Evolutionary conservation across 2,888 invertebrate genomes (phyloP).

Genomic region (Hirtodrosophila histrioides): DNA sequence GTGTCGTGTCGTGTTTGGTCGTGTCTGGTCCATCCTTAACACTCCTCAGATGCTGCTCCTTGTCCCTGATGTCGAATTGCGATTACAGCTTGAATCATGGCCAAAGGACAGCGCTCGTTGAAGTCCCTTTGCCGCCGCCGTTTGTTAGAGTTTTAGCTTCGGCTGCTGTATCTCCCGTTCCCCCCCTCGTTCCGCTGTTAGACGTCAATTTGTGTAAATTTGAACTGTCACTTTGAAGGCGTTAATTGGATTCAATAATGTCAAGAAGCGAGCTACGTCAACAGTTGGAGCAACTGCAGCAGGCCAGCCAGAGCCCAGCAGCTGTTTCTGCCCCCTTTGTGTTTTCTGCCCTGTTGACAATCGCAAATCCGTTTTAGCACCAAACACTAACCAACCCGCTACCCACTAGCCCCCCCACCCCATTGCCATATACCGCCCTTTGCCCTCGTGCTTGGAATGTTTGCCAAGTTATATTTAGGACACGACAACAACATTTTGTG

Average conservation of each 20-base stretch:
- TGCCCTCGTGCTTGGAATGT: constrained; percentile 3
- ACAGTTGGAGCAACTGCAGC: constrained; percentile 32
- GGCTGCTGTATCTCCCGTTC: not conserved
- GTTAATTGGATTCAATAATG: constrained; percentile 80
- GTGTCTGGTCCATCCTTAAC: too few relatives aligned
- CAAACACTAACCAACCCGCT: not conserved
- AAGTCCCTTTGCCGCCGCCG: too few relatives aligned
- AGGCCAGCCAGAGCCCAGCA: constrained; percentile 4
- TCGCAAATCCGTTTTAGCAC: constrained; percentile 49
- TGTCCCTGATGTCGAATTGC: not conserved
- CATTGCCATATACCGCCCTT: not conserved
- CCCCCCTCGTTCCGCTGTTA: not conserved
- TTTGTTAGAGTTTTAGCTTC: not conserved
- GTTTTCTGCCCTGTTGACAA: constrained; percentile 32
- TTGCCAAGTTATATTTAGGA: constrained; percentile 55
- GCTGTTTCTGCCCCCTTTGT: constrained; percentile 2
- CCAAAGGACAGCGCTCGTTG: not conserved
- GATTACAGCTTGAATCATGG: constrained; percentile 9
- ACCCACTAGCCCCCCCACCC: too few relatives aligned
- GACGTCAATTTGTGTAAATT: constrained; percentile 79
- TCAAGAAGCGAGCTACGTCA: constrained; percentile 46
- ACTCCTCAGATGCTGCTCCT: too few relatives aligned
- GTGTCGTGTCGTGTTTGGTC: too few relatives aligned
- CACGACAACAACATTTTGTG: constrained; percentile 45
- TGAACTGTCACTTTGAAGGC: constrained; percentile 81